Base-by-base conservation (phyloP, 2,888 invertebrate genomes). In the Dicyrtoma fusca region DNA sequence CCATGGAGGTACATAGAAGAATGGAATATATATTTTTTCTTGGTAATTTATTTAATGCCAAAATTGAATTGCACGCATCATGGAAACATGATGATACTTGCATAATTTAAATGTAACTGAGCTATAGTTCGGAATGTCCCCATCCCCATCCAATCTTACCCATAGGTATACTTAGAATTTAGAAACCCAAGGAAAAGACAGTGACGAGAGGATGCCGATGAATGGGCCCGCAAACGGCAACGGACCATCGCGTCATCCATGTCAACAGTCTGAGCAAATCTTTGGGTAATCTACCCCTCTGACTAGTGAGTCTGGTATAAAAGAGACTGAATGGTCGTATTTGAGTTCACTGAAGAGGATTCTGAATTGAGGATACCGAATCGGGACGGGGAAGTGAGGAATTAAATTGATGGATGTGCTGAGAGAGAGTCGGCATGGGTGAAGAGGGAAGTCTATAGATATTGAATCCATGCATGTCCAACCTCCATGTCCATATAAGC, bases 41-140 rank as follows among this genome's bases (percentile, higher is more conserved):
- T 61, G 17, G 23, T 19, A 59, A 11, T 19, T 17, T 49, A n/a
- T 17, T 19, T 19, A 49, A 49, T 19, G 19, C 49, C 49, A 49
- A 42, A 44, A 61, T 61, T 61, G 42, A 61, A 42, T 61, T 42
- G 34, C 26, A 42, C 42, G n/a, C 42, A 14, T 61, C 42, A 25
- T 13, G 3, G n/a, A 49, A 5, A 49, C 49, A 6, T 34, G 34
- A 34, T 34, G 34, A 34, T 34, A 34, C 34, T 34, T 34, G 34
- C 34, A 34, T 34, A 34, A 34, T 34, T 34, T 34, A 34, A 34
- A 34, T 34, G 4, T 34, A 34, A 34, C 34, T 34, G 34, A 5
- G 34, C 3, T 3, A 34, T 34, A 34, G 4, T 5, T 34, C 3
- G 34, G 34, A 3, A 34, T 3, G 8, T 3, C 8, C 34, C 34